Evolutionary conservation across 2,888 invertebrate genomes (phyloP).

Genomic region (Leptopterna dolabrata): DNA sequence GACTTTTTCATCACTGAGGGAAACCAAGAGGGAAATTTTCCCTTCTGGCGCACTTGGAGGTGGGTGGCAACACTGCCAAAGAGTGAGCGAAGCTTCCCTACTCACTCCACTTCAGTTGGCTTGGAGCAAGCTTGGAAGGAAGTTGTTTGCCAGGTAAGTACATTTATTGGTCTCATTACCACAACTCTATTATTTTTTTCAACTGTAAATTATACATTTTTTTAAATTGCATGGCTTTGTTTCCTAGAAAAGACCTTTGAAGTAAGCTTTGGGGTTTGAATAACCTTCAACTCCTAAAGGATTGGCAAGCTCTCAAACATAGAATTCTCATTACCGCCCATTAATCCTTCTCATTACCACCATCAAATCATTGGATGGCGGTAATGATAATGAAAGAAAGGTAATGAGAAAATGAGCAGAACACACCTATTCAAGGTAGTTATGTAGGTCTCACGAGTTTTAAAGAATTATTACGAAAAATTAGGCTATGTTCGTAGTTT

Average conservation of each 20-base stretch:
- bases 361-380: neutral
- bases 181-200: neutral
- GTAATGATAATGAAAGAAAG: neutral
- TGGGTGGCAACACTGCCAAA: too few relatives aligned
- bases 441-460: neutral
- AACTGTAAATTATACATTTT: neutral
- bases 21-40: too few relatives aligned
- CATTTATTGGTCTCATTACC: neutral
- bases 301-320: neutral
- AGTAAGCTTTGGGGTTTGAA: neutral
- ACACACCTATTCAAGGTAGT: too few relatives aligned
- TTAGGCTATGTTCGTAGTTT: neutral
- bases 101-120: too few relatives aligned
- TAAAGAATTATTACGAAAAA: neutral
- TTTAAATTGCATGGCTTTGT: neutral
- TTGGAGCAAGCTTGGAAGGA: neutral
- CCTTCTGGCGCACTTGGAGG: too few relatives aligned
- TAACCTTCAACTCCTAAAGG: neutral
- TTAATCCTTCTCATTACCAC: too few relatives aligned
- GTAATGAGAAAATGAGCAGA: neutral
- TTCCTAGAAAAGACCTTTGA: too few relatives aligned
- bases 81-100: too few relatives aligned
- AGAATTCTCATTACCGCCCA: too few relatives aligned
- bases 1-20: too few relatives aligned
- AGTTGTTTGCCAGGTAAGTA: neutral